These are phyloP conservation scores for Scartelaos histophorus DNA, from an alignment of 2,113 vertebrate species.

Conservation along the genomic window DNA sequence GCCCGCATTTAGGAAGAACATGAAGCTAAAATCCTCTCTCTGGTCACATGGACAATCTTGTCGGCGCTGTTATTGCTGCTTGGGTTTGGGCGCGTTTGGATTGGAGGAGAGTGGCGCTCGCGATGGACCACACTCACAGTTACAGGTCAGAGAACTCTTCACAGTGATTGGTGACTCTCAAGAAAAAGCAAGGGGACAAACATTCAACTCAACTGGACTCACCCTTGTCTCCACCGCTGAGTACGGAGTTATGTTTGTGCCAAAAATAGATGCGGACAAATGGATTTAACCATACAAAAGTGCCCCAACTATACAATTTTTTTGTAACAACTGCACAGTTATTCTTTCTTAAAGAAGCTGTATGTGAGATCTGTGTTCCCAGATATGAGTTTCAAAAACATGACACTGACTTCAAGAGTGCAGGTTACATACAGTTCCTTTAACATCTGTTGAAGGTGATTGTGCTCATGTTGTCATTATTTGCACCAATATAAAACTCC, in stretches of 20 bases:
- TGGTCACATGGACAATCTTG: constrained; percentile 26
- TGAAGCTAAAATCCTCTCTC: constrained; percentile 25
- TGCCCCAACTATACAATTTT: too few species aligned
- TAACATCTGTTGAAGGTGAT: too few species aligned
- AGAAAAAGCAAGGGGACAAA: constrained; percentile 61
- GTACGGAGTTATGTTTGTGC: neutral
- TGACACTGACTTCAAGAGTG: too few species aligned
- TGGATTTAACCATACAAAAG: too few species aligned
- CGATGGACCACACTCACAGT: constrained; percentile 72
- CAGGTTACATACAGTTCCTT: too few species aligned
- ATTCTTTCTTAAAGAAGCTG: too few species aligned
- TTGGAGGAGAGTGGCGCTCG: constrained; percentile 34
- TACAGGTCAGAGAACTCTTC: constrained; percentile 76
- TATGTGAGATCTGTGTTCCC: too few species aligned
- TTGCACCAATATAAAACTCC: too few species aligned
- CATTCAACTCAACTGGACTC: constrained; percentile 59
- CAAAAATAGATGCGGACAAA: neutral
- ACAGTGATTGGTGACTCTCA: constrained; percentile 78
- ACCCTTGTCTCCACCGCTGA: neutral
- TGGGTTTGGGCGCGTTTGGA: constrained; percentile 24
- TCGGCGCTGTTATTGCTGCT: constrained; percentile 71
- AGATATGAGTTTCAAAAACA: too few species aligned
- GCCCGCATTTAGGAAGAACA: constrained; percentile 39
- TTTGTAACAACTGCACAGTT: too few species aligned
- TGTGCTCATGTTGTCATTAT: too few species aligned